Conservation (phyloP, 53 echinoderm and acorn worm species). For the Stichopus horrens region DNA sequence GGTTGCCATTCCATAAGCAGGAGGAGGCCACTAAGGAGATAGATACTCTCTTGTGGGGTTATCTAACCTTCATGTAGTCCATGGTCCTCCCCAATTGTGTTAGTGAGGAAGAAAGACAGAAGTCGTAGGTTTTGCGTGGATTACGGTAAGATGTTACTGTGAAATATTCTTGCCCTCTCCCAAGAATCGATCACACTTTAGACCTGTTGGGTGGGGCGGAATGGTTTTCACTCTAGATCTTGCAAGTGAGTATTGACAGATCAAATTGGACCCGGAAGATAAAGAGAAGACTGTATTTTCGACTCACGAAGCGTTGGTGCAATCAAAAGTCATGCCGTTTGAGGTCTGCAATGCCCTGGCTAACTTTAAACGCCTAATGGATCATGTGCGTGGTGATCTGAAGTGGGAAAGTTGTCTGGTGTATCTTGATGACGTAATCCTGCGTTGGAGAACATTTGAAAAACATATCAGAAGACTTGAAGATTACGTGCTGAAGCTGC, state of each 20-base stretch:
- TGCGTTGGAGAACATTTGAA: neutral
- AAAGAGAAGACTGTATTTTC: conserved; percentile 5
- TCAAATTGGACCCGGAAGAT: conserved; percentile 12
- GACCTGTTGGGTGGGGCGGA: neutral
- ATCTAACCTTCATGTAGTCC: neutral
- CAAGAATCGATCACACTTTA: conserved; percentile 17
- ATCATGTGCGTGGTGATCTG: neutral
- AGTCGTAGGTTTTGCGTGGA: neutral
- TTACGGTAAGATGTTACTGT: conserved; percentile 13
- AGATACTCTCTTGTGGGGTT: neutral
- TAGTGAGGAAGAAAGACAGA: conserved; percentile 1
- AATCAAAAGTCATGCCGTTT: conserved; percentile 17
- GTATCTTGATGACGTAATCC: conserved; percentile 15
- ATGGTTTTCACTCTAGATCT: conserved; percentile 21
- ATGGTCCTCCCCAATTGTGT: conserved; percentile 5
- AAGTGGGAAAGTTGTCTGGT: conserved; percentile 36
- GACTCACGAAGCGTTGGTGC: conserved; percentile 25
- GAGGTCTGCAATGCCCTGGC: conserved; percentile 3
- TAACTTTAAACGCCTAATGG: conserved; percentile 13
- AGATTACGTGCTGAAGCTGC: neutral
- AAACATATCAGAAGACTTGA: neutral
- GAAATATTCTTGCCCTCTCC: conserved; percentile 25
- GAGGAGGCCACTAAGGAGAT: neutral
- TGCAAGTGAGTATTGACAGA: conserved; percentile 31
- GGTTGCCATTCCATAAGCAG: conserved; percentile 17